phyloP scores from a whole-genome alignment of 2,888 invertebrate genomes.

The Gerris lacustris region DNA sequence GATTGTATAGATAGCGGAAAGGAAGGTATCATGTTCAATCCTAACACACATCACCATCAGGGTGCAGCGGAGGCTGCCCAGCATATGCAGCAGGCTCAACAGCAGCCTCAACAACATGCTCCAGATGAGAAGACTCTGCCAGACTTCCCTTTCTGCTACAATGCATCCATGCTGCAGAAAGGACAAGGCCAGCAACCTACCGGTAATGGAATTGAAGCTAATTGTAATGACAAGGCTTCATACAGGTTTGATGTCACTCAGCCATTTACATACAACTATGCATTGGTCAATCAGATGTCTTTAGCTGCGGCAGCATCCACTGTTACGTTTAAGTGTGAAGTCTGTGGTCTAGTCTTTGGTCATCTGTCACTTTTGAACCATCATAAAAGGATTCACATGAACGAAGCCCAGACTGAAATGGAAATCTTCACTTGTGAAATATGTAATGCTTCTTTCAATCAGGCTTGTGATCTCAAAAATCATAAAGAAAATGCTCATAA shows the following conservation, averaged over 20 bases:
- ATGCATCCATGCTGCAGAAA: conserved; percentile 1
- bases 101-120: not conserved
- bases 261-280: conserved; percentile 56
- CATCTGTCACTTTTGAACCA: conserved; percentile 71
- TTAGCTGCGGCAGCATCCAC: conserved; percentile 51
- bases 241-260: conserved; percentile 41
- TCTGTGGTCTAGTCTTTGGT: conserved; percentile 73
- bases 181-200: conserved; percentile 15
- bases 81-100: not conserved
- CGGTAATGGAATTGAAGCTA: conserved; percentile 38
- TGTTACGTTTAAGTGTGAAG: conserved; percentile 78
- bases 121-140: conserved; percentile 1
- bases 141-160: conserved; percentile 9
- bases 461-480: conserved; percentile 40
- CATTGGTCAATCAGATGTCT: conserved; percentile 75
- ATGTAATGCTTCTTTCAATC: conserved; percentile 40
- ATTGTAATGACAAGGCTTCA: conserved; percentile 40
- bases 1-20: not conserved
- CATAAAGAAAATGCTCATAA: conserved; percentile 34
- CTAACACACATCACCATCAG: conserved; percentile 25
- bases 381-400: conserved; percentile 62
- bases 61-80: not conserved
- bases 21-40: conserved; percentile 29
- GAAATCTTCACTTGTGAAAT: conserved; percentile 38
- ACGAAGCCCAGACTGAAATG: conserved; percentile 18